Conservation (phyloP, 2,888 invertebrate genomes). For the Drosophila prostipennis region DNA sequence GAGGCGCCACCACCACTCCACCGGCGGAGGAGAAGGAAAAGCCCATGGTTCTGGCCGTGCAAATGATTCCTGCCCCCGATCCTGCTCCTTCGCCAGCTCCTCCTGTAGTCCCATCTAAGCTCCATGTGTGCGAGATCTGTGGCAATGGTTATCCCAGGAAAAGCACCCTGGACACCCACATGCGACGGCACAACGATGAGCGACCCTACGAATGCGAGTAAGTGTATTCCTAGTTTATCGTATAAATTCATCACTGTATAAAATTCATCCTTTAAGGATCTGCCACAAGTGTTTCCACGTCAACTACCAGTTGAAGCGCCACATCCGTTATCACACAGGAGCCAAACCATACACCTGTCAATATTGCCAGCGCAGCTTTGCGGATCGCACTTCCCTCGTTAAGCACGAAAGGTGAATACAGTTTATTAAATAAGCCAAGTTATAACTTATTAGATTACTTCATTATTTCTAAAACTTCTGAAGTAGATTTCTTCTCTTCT, state of each 20-base stretch:
- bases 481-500: too few species aligned
- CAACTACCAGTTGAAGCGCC: constrained; percentile 83
- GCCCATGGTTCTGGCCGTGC: constrained; percentile 13
- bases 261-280: constrained; percentile 64
- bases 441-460: too few species aligned
- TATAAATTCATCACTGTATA: too few species aligned
- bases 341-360: constrained; percentile 82
- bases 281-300: constrained; percentile 82
- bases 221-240: constrained; percentile 21
- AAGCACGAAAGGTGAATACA: constrained; percentile 82
- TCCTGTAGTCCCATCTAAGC: constrained; percentile 19
- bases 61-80: not conserved
- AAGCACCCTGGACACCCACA: constrained; percentile 82
- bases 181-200: constrained; percentile 83
- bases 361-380: constrained; percentile 82
- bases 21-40: constrained; percentile 7
- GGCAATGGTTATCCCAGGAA: constrained; percentile 83
- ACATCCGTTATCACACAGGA: constrained; percentile 83
- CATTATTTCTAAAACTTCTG: too few species aligned
- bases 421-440: too few species aligned
- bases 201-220: constrained; percentile 83
- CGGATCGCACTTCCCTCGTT: constrained; percentile 83
- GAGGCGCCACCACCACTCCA: constrained; percentile 23
- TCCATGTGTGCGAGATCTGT: constrained; percentile 82
- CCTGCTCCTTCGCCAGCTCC: not conserved